Evolutionary conservation across 92 coral and sea anemone genomes (phyloP).

Genomic region (Chrysogorgia sp.): DNA sequence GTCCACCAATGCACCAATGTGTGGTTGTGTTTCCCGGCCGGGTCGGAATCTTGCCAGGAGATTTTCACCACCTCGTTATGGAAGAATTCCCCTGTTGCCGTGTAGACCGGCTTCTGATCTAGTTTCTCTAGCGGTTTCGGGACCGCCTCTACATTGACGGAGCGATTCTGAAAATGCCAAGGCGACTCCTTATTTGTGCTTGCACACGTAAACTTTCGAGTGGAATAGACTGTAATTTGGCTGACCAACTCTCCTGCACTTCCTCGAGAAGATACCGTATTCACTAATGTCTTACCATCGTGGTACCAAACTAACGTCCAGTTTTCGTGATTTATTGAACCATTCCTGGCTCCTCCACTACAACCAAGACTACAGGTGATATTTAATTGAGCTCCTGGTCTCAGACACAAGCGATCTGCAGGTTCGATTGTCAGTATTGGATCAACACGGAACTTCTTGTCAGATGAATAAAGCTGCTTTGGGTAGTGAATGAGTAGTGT

Average conservation of each 20-base stretch:
- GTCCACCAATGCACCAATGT: background rate
- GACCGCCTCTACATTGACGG: background rate
- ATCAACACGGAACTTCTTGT: too few species aligned
- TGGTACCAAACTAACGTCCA: conserved; percentile 21
- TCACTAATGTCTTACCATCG: background rate
- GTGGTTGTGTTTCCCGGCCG: background rate
- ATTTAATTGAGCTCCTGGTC: too few species aligned
- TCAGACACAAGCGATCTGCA: background rate
- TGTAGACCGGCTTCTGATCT: background rate
- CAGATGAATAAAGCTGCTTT: too few species aligned
- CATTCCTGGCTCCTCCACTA: background rate
- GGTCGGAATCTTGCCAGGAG: background rate
- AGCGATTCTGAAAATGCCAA: background rate
- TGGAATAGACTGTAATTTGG: background rate
- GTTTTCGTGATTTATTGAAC: background rate
- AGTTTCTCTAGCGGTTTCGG: background rate
- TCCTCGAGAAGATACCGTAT: background rate
- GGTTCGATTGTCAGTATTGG: background rate
- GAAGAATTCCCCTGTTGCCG: background rate
- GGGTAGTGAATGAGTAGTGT: too few species aligned
- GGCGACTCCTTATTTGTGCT: background rate
- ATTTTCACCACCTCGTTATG: background rate
- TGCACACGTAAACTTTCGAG: conserved; percentile 10
- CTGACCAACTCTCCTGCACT: background rate
- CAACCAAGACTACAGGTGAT: background rate